phyloP scores from a whole-genome alignment of 1,140 invertebrate species.

The Bombus waltoni region DNA sequence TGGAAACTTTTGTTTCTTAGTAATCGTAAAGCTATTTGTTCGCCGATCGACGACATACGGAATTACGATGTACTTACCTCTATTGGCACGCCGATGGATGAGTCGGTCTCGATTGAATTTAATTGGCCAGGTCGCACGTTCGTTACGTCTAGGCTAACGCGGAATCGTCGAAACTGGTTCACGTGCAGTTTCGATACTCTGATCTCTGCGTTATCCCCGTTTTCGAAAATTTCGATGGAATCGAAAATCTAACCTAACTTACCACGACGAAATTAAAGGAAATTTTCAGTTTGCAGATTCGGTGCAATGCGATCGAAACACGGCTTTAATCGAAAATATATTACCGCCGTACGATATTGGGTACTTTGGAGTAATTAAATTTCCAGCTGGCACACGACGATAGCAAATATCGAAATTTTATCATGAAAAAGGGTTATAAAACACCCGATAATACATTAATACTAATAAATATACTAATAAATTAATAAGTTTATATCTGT shows the following conservation, averaged over 20 bases:
- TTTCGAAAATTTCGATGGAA: neutral
- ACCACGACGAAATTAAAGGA: neutral
- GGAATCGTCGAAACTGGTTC: neutral
- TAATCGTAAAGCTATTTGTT: conserved; percentile 1
- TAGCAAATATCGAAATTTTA: too few relatives aligned
- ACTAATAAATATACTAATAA: neutral
- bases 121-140: conserved; percentile 52
- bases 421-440: neutral
- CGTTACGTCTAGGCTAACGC: conserved; percentile 39
- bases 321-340: neutral
- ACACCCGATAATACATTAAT: neutral
- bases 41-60: neutral
- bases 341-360: neutral
- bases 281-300: neutral
- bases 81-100: conserved; percentile 30
- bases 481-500: too few relatives aligned
- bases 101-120: conserved; percentile 59
- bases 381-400: conserved; percentile 7
- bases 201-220: neutral
- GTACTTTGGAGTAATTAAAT: neutral
- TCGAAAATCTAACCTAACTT: too few relatives aligned
- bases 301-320: neutral
- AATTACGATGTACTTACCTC: conserved; percentile 20
- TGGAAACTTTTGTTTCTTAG: conserved; percentile 14
- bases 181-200: neutral